These are phyloP conservation scores for Andrena cerasifolii DNA, from an alignment of 1,140 invertebrate species.

Conservation along the genomic window DNA sequence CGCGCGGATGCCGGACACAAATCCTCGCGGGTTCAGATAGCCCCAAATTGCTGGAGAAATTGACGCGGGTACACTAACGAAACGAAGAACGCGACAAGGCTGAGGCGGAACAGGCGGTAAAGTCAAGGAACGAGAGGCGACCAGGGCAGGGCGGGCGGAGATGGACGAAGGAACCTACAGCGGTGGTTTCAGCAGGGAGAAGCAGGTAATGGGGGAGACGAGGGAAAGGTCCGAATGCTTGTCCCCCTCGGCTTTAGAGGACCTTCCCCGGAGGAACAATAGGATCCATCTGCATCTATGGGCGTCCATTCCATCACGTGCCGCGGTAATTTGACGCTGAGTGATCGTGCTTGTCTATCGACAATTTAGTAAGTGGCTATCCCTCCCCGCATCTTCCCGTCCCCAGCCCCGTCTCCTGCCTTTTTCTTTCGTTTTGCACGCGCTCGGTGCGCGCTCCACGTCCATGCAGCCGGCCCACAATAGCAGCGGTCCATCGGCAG, in stretches of 20 bases:
- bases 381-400: slow-evolving; percentile 6
- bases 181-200: slow-evolving; percentile 31
- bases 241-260: slow-evolving; percentile 32
- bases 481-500: slow-evolving; percentile 5
- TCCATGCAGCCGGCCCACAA: slow-evolving; percentile 26
- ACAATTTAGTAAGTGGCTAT: slow-evolving; percentile 65
- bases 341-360: slow-evolving; percentile 61
- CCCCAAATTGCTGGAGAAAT: slow-evolving; percentile 30
- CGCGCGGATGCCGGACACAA: background rate
- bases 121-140: background rate
- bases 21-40: background rate
- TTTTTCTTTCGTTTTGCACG: slow-evolving; percentile 19
- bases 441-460: background rate
- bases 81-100: background rate
- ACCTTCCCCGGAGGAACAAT: slow-evolving; percentile 63
- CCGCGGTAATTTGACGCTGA: slow-evolving; percentile 46
- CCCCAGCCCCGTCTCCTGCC: background rate
- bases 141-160: slow-evolving; percentile 17
- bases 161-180: slow-evolving; percentile 3
- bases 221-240: slow-evolving; percentile 40
- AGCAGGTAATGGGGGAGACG: slow-evolving; percentile 33
- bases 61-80: slow-evolving; percentile 27
- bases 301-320: slow-evolving; percentile 48
- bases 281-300: slow-evolving; percentile 63
- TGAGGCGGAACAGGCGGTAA: slow-evolving; percentile 22